Conservation (phyloP, 2,797 vertebrate species). For the Cuniculus paca region DNA sequence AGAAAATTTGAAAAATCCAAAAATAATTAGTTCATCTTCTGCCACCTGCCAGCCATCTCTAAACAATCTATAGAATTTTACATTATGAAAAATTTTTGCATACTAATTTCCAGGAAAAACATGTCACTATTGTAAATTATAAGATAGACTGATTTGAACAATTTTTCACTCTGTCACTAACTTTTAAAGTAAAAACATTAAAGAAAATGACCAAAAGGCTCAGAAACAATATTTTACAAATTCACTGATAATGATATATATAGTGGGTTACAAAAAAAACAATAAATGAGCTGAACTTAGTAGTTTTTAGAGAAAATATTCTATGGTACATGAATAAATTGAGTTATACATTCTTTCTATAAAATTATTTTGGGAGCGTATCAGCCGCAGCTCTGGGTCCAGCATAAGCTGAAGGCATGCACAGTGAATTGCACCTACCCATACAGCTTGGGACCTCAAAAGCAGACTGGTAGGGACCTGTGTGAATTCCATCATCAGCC, state of each 20-base stretch:
- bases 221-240: conserved; percentile 3
- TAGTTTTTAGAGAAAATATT: conserved; percentile 48
- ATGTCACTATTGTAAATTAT: neutral
- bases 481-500: no score
- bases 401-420: no score
- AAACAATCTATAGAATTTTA: neutral
- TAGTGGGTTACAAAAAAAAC: neutral
- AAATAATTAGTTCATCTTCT: neutral
- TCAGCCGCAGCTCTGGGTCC: no score
- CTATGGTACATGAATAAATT: neutral
- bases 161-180: neutral
- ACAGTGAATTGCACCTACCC: no score
- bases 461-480: no score
- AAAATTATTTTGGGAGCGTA: neutral
- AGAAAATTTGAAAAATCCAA: neutral
- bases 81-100: conserved; percentile 28
- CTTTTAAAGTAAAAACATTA: conserved; percentile 55
- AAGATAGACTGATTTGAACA: conserved; percentile 22
- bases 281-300: neutral
- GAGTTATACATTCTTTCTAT: neutral
- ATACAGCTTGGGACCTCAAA: no score
- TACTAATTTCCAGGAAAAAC: neutral
- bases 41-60: neutral
- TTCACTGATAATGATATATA: neutral
- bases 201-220: neutral